These are phyloP conservation scores for Calameuta pallipes DNA, from an alignment of 2,888 invertebrate species.

Conservation along the genomic window DNA sequence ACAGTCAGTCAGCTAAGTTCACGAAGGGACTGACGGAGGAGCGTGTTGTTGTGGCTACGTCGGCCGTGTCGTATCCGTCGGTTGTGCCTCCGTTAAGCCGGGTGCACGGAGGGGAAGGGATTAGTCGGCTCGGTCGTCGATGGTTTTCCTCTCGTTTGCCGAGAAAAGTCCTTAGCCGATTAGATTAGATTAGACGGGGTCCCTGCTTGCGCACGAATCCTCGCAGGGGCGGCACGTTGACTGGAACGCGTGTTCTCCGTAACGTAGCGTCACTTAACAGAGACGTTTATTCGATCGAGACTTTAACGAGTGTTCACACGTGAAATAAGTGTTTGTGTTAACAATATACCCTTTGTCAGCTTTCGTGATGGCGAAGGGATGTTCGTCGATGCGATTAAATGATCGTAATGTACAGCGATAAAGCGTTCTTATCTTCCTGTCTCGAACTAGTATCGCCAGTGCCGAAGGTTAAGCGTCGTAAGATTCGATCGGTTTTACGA, in stretches of 20 bases:
- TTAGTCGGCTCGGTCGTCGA: neutral
- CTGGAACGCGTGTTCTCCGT: neutral
- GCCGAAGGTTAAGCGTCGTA: neutral
- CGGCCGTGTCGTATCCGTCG: neutral
- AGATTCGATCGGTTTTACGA: neutral
- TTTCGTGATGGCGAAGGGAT: neutral
- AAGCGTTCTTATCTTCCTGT: neutral
- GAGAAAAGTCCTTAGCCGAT: neutral
- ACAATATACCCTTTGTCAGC: neutral
- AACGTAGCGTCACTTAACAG: too few relatives aligned
- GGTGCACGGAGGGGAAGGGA: neutral
- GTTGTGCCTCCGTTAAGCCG: neutral
- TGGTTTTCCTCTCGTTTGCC: neutral
- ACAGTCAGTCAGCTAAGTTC: neutral
- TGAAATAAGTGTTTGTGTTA: neutral
- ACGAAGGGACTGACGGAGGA: neutral
- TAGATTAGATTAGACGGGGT: neutral
- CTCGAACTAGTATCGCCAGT: neutral
- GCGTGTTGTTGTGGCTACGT: neutral
- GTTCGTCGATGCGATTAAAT: neutral
- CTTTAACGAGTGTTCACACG: neutral
- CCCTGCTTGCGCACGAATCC: neutral
- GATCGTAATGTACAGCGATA: neutral
- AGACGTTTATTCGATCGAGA: neutral
- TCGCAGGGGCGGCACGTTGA: neutral